Evolutionary conservation across 2,797 vertebrate species (phyloP).

Genomic region (Hydrophis major): DNA sequence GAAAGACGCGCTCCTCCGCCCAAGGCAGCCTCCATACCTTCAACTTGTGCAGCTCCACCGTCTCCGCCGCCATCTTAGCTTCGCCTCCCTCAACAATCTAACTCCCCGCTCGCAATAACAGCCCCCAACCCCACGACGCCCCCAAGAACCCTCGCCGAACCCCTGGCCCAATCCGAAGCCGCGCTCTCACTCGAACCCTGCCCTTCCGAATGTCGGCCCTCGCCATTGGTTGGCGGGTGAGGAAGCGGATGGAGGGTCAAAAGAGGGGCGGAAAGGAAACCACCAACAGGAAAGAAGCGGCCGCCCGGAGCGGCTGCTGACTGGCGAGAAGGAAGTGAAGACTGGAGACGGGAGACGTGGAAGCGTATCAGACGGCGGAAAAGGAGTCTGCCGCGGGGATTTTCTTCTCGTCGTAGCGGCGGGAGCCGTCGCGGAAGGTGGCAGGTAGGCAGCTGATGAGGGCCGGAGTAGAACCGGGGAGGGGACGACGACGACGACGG

Average conservation of each 20-base stretch:
- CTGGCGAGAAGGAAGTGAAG: background rate
- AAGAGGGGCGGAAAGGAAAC: accelerated
- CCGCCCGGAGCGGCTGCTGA: background rate
- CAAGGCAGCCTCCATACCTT: background rate
- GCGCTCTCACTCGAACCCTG: background rate
- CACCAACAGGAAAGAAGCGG: background rate
- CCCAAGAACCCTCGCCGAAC: background rate
- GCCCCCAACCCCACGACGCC: too few species aligned
- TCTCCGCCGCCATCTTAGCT: conserved; percentile 28
- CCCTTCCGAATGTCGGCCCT: background rate
- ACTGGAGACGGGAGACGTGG: background rate
- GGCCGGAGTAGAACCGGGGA: too few species aligned
- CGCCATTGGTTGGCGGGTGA: background rate
- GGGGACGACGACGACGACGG: accelerated
- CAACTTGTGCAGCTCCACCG: conserved; percentile 16
- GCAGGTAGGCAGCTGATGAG: background rate
- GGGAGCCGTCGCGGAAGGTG: background rate
- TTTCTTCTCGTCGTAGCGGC: too few species aligned
- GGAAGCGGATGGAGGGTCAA: background rate
- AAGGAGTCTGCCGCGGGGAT: background rate
- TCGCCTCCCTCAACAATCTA: background rate
- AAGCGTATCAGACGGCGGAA: background rate
- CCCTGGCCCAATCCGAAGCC: background rate
- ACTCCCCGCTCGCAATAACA: background rate
- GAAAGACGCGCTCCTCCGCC: background rate